These are phyloP conservation scores for Colletes gigas DNA, from an alignment of 1,140 invertebrate genomes.

Conservation along the genomic window DNA sequence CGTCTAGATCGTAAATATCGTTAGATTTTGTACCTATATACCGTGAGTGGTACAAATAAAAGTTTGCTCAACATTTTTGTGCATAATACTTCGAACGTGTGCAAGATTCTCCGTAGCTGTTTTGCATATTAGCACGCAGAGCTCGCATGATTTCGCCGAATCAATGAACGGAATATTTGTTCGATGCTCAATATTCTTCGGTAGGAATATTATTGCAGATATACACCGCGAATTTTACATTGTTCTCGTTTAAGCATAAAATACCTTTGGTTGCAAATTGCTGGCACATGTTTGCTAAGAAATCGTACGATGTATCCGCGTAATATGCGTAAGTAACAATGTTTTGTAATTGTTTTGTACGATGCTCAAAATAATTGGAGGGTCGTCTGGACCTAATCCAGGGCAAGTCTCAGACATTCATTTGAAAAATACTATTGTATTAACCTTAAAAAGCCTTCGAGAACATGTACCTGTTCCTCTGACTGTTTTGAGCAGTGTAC, in stretches of 20 bases:
- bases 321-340: too few species aligned
- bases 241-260: too few species aligned
- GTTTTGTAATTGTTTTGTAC: not conserved
- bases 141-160: not conserved
- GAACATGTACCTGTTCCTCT: not conserved
- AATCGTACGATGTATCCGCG: not conserved
- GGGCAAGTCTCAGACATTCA: not conserved
- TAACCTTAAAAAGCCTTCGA: too few species aligned
- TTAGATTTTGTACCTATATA: not conserved
- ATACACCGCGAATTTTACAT: too few species aligned
- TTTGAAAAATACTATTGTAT: too few species aligned
- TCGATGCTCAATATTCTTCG: too few species aligned
- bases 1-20: slow-evolving; percentile 1
- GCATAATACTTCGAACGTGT: not conserved
- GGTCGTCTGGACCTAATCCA: too few species aligned
- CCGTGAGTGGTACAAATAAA: not conserved
- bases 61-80: slow-evolving; percentile 43
- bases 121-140: not conserved
- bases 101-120: not conserved
- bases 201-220: too few species aligned
- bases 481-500: not conserved
- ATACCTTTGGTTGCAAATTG: not conserved
- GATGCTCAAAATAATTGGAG: not conserved
- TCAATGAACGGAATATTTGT: not conserved
- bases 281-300: not conserved